A percentile compares a stretch with the other conserved stretches of the same genome.
Evolutionary conservation across 2,797 vertebrate species (phyloP).

Genomic region (Eulemur albifrons): DNA sequence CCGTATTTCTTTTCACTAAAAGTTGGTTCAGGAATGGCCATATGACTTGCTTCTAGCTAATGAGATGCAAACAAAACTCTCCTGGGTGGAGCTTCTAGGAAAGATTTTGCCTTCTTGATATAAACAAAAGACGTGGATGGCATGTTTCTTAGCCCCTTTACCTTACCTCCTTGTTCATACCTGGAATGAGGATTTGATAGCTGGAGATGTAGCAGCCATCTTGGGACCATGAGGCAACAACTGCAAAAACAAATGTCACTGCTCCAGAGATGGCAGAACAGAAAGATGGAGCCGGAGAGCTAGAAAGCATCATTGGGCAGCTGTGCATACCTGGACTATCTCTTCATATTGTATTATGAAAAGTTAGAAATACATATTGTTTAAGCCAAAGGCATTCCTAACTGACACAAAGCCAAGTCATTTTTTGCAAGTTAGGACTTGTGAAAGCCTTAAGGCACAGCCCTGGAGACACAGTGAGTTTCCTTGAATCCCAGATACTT

Average conservation of each 20-base stretch:
- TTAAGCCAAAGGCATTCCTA: conserved; percentile 33
- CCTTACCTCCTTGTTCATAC: background rate
- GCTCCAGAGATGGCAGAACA: background rate
- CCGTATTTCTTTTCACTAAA: background rate
- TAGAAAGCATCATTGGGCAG: background rate
- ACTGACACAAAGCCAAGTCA: background rate
- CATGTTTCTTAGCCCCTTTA: background rate
- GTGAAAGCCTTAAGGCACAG: background rate
- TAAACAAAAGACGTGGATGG: background rate
- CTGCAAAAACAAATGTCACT: background rate
- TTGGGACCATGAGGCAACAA: background rate
- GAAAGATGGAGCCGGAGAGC: background rate
- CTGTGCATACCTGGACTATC: background rate
- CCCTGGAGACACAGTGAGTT: background rate
- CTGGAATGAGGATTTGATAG: background rate
- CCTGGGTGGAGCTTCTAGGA: background rate
- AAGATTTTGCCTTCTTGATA: background rate
- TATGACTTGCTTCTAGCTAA: background rate
- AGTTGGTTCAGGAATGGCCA: background rate
- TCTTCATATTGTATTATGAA: background rate
- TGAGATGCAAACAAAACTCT: background rate
- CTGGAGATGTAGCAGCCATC: background rate
- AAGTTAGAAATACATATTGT: background rate
- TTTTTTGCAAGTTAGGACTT: background rate
- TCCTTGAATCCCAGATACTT: background rate